These are phyloP conservation scores for Argyrosomus regius DNA, from an alignment of 2,797 vertebrate genomes.

Conservation along the genomic window DNA sequence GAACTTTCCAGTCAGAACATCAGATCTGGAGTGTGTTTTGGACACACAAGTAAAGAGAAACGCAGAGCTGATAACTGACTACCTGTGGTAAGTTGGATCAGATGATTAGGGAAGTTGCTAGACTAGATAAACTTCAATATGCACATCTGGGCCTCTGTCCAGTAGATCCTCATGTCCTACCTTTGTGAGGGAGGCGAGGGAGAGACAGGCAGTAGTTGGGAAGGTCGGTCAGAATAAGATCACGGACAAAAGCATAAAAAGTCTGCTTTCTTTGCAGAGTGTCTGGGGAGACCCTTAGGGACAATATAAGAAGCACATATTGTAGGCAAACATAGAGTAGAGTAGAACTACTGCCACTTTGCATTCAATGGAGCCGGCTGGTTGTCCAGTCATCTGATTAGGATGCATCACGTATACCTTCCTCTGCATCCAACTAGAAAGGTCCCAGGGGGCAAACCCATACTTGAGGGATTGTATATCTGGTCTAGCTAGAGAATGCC, in stretches of 20 bases:
- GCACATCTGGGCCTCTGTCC: conserved; percentile 1
- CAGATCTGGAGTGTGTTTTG: conserved; percentile 20
- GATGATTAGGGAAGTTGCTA: conserved; percentile 20
- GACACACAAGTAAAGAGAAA: conserved; percentile 31
- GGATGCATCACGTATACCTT: neutral
- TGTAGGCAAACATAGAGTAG: too few relatives aligned
- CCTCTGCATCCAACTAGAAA: neutral
- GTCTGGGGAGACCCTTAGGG: neutral
- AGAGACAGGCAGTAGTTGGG: neutral
- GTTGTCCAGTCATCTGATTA: conserved; percentile 1
- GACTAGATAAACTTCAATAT: conserved; percentile 35
- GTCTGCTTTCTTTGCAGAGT: neutral
- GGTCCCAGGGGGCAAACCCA: neutral
- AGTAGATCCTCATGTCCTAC: neutral
- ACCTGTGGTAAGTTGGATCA: conserved; percentile 27
- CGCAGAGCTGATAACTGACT: conserved; percentile 34
- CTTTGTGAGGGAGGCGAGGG: neutral
- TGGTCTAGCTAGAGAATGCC: neutral
- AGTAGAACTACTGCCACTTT: neutral
- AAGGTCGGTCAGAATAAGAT: neutral
- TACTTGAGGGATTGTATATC: neutral
- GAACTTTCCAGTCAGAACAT: conserved; percentile 35
- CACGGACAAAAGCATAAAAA: neutral
- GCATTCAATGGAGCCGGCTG: neutral
- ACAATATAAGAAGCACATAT: neutral